Conservation (phyloP, 2,797 vertebrate species). For the Dryobates pubescens region DNA sequence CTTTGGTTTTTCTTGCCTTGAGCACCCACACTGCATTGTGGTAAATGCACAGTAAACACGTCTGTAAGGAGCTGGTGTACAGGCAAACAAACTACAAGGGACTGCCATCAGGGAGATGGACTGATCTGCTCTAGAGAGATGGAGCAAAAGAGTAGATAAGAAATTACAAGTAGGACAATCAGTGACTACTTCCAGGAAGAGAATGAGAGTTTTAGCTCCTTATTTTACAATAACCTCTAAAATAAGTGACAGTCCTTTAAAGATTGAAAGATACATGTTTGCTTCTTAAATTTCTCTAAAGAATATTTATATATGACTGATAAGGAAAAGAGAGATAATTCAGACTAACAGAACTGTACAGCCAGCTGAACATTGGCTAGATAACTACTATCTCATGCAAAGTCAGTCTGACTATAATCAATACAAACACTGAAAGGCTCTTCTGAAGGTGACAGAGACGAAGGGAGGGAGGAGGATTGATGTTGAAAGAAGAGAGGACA, state of each 20-base stretch:
- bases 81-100: neutral
- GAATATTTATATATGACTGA: neutral
- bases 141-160: neutral
- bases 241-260: neutral
- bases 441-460: slow-evolving; percentile 1
- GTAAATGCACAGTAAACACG: neutral
- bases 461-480: neutral
- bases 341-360: neutral
- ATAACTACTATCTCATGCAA: neutral
- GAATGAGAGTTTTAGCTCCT: neutral
- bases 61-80: neutral
- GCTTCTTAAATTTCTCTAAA: slow-evolving; percentile 1
- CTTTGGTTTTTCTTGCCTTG: neutral
- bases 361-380: neutral
- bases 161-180: neutral
- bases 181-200: neutral
- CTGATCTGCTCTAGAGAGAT: neutral
- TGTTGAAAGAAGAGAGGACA: neutral
- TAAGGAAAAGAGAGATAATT: slow-evolving; percentile 16
- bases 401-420: neutral
- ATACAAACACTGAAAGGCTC: neutral
- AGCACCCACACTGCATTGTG: neutral
- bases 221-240: neutral
- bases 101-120: neutral
- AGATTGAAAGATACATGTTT: neutral